Evolutionary conservation across 2,113 vertebrate genomes (phyloP).

Genomic region (Gyps fulvus): DNA sequence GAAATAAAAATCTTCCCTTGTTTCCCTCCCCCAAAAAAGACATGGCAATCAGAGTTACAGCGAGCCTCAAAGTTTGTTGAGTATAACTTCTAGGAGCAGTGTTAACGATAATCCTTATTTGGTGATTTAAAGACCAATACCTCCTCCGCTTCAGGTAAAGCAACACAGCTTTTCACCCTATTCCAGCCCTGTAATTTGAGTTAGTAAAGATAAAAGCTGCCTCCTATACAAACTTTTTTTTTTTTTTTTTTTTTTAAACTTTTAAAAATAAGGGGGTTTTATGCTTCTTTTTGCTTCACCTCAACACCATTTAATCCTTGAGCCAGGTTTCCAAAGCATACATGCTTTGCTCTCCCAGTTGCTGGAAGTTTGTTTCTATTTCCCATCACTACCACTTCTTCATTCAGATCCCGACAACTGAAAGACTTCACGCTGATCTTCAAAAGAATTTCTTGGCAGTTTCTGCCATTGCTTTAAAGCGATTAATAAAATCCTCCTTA

Average conservation of each 20-base stretch:
- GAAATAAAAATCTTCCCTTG: neutral
- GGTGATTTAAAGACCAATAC: neutral
- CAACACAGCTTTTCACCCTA: neutral
- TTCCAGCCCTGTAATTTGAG: neutral
- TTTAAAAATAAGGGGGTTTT: neutral
- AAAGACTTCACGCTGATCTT: neutral
- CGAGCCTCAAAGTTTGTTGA: neutral
- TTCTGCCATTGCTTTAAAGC: neutral
- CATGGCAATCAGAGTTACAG: accelerated
- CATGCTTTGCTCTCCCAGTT: neutral
- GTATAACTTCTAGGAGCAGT: neutral
- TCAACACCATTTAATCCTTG: neutral
- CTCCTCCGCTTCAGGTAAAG: neutral
- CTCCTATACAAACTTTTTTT: neutral
- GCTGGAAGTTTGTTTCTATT: neutral
- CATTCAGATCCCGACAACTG: neutral
- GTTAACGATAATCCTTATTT: neutral
- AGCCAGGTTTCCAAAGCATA: neutral
- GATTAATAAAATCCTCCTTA: neutral
- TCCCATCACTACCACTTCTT: neutral
- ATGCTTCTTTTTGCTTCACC: neutral
- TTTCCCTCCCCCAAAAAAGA: neutral
- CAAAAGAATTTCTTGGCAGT: neutral
- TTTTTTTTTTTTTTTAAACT: accelerated
- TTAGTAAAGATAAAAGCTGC: neutral